A percentile compares a stretch with the other conserved stretches of the same genome.
These are phyloP conservation scores for Lissocephala sabroskyi DNA, from an alignment of 2,888 invertebrate genomes.

Conservation along the genomic window DNA sequence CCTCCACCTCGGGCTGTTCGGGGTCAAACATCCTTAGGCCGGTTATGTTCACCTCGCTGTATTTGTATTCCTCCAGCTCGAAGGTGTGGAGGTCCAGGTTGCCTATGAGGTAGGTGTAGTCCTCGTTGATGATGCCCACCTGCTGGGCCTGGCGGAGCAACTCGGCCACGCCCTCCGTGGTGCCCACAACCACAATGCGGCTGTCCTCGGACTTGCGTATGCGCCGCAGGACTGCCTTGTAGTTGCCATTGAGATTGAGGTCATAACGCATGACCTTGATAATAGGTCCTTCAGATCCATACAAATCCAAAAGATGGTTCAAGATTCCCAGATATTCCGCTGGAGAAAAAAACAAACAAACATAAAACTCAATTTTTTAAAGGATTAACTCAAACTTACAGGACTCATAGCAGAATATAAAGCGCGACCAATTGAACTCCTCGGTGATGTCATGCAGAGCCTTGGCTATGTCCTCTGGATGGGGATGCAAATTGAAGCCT, in stretches of 20 bases:
- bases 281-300: conserved; percentile 75
- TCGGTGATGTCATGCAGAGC: conserved; percentile 80
- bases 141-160: conserved; percentile 86
- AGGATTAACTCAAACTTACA: conserved; percentile 25
- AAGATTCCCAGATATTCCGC: conserved; percentile 78
- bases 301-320: conserved; percentile 80
- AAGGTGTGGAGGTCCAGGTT: conserved; percentile 79
- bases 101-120: conserved; percentile 87
- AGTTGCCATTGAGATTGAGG: conserved; percentile 80
- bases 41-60: conserved; percentile 88
- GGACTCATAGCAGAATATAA: conserved; percentile 80
- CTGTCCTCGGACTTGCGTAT: conserved; percentile 80
- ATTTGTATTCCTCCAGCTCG: conserved; percentile 83
- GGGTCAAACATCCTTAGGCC: conserved; percentile 80
- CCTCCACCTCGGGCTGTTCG: conserved; percentile 74
- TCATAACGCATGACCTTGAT: conserved; percentile 78
- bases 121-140: conserved; percentile 96
- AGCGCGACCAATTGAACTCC: conserved; percentile 85
- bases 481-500: conserved; percentile 81
- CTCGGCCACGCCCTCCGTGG: conserved; percentile 75
- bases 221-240: conserved; percentile 77
- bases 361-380: neutral
- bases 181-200: conserved; percentile 83
- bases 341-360: too few species aligned
- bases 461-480: conserved; percentile 76